phyloP scores from a whole-genome alignment of 2,113 vertebrate species.

The Passer domesticus region DNA sequence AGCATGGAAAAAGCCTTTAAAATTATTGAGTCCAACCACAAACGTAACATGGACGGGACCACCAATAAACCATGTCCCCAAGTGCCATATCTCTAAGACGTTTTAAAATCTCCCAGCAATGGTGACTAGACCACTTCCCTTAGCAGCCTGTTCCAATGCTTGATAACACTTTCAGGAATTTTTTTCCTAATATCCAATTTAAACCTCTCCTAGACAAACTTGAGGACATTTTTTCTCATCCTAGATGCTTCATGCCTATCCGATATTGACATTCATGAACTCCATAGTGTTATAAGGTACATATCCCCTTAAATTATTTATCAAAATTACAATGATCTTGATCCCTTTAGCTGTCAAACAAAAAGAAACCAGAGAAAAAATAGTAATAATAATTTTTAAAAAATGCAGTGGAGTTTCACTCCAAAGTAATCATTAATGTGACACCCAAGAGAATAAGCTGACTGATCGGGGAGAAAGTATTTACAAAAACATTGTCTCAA shows the following conservation, averaged over 20 bases:
- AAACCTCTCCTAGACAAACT: not conserved
- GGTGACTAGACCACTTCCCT: not conserved
- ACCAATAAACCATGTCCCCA: not conserved
- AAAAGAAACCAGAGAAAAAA: not conserved
- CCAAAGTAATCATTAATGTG: not conserved
- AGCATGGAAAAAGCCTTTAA: not conserved
- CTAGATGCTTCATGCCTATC: not conserved
- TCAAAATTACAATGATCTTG: not conserved
- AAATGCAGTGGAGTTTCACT: not conserved
- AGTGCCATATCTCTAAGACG: not conserved
- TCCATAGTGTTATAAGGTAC: not conserved
- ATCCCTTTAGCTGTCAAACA: not conserved
- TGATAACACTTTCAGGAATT: not conserved
- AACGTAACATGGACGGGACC: not conserved
- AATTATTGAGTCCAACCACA: not conserved
- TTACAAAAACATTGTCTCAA: not conserved
- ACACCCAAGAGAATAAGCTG: not conserved
- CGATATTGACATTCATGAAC: not conserved
- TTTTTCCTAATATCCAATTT: not conserved
- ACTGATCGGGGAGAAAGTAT: not conserved
- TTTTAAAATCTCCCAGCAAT: not conserved
- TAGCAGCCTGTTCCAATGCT: not conserved
- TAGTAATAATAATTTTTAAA: not conserved
- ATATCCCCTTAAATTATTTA: not conserved
- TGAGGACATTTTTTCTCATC: not conserved